Percentiles rank a stretch among this genome's conserved stretches.
phyloP scores from a whole-genome alignment of 2,113 vertebrate genomes.

The Hemibagrus wyckioides region DNA sequence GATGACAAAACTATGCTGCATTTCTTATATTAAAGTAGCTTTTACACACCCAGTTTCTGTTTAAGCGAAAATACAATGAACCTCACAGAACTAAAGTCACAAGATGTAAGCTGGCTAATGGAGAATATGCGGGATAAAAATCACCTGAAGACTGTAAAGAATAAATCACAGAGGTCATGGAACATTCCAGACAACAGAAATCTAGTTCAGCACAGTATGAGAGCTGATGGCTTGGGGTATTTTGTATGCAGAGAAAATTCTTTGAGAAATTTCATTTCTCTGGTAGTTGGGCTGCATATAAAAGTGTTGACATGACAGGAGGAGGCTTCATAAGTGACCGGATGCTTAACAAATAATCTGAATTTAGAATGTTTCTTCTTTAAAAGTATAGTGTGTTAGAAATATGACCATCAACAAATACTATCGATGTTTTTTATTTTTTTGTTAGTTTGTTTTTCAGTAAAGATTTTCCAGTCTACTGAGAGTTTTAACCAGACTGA shows the following conservation, averaged over 20 bases:
- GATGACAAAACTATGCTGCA: background rate
- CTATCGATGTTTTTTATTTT: background rate
- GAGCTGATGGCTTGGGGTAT: background rate
- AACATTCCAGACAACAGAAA: background rate
- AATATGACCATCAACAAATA: background rate
- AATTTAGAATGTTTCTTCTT: background rate
- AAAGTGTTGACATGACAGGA: background rate
- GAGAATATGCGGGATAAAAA: background rate
- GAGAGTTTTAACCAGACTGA: background rate
- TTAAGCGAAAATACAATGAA: background rate
- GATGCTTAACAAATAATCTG: background rate
- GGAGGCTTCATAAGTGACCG: background rate
- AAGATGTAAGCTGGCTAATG: background rate
- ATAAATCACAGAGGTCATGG: background rate
- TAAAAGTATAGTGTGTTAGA: background rate
- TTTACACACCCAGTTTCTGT: background rate
- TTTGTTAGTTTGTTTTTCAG: background rate
- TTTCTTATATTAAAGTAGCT: background rate
- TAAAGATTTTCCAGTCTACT: background rate
- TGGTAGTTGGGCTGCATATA: background rate
- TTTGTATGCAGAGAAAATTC: no score
- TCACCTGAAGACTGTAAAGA: background rate
- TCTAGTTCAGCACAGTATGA: background rate
- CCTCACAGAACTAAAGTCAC: background rate
- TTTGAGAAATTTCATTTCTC: background rate